Conservation (phyloP, 1,140 invertebrate genomes). For the Zaprionus taronus region DNA sequence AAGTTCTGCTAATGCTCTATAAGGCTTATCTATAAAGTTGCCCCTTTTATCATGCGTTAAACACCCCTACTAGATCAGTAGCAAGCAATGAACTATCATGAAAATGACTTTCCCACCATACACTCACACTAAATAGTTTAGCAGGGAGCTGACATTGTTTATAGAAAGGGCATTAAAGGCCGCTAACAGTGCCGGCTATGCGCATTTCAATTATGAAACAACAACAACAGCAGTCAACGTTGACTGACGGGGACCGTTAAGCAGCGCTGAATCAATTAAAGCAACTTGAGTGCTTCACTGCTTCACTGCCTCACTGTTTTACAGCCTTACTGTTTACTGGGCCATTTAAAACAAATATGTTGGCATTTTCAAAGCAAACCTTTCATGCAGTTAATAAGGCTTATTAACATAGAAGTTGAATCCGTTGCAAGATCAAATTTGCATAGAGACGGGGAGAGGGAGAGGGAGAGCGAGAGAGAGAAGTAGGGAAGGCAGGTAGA, state of each 20-base stretch:
- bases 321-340: conserved; percentile 62
- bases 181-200: neutral
- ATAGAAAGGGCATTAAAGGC: conserved; percentile 31
- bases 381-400: conserved; percentile 73
- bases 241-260: conserved; percentile 5
- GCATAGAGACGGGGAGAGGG: conserved; percentile 38
- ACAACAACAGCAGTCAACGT: conserved; percentile 14
- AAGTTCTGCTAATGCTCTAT: neutral
- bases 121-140: neutral
- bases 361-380: conserved; percentile 54
- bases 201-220: conserved; percentile 39
- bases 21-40: too few species aligned
- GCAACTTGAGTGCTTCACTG: conserved; percentile 49
- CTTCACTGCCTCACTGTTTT: conserved; percentile 23
- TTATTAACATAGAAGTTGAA: conserved; percentile 34
- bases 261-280: conserved; percentile 68
- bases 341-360: conserved; percentile 59
- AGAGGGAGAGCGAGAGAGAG: neutral
- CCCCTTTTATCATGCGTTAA: neutral
- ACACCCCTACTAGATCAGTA: neutral
- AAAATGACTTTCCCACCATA: neutral
- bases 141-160: neutral
- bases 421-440: conserved; percentile 39
- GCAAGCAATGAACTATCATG: neutral
- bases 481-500: neutral